These are phyloP conservation scores for Anomalospiza imberbis DNA, from an alignment of 2,797 vertebrate genomes.

Conservation along the genomic window DNA sequence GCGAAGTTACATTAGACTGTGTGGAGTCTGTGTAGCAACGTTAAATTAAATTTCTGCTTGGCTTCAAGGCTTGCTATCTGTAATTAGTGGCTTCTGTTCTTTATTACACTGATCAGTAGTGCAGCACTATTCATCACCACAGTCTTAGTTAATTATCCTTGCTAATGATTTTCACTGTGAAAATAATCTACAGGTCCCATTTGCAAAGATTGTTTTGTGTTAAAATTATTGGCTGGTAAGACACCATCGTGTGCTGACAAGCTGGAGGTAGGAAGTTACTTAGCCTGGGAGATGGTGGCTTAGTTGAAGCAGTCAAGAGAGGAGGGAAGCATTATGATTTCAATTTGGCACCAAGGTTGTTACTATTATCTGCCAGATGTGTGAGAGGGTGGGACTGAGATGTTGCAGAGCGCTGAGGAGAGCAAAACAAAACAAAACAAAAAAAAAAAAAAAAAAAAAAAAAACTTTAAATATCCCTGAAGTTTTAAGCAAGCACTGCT, in stretches of 20 bases:
- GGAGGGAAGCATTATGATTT: not conserved
- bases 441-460: not conserved
- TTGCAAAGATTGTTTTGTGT: conserved; percentile 38
- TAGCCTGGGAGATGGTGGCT: not conserved
- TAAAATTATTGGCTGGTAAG: conserved; percentile 44
- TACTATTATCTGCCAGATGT: conserved; percentile 37
- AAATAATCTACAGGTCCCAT: conserved; percentile 59
- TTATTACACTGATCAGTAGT: conserved; percentile 68
- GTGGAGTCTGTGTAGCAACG: conserved; percentile 29
- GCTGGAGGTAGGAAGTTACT: not conserved
- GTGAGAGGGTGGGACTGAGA: not conserved
- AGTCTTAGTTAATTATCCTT: conserved; percentile 70
- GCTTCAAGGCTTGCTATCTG: conserved; percentile 59
- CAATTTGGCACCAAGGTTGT: not conserved
- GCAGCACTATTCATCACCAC: conserved; percentile 63
- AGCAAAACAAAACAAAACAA: not conserved
- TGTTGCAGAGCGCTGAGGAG: not conserved
- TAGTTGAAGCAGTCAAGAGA: not conserved
- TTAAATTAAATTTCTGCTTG: conserved; percentile 64
- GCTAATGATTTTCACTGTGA: conserved; percentile 66
- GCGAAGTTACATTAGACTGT: conserved; percentile 40
- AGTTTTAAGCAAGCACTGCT: not conserved
- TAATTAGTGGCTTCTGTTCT: conserved; percentile 74
- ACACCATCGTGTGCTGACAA: conserved; percentile 28
- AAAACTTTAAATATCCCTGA: not conserved